These are phyloP conservation scores for Lagodon rhomboides DNA, from an alignment of 2,797 vertebrate genomes.

Conservation along the genomic window DNA sequence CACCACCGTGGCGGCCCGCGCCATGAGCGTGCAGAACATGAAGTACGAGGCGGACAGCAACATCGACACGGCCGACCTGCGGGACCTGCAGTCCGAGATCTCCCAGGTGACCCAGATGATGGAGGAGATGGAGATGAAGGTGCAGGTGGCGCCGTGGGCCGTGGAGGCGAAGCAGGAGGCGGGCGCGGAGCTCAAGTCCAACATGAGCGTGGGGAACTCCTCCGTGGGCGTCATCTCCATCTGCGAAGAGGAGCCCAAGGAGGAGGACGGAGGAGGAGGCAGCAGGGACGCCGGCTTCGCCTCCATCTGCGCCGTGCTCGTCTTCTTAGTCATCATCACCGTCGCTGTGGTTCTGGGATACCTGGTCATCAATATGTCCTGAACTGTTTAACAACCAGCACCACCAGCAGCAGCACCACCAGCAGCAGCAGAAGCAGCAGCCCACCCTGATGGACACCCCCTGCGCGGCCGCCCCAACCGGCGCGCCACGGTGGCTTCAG, in stretches of 20 bases:
- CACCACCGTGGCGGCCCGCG: slow-evolving; percentile 90
- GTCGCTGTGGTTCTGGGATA: slow-evolving; percentile 92
- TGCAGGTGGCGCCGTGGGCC: slow-evolving; percentile 96
- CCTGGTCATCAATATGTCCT: slow-evolving; percentile 94
- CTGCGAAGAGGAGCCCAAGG: slow-evolving; percentile 90
- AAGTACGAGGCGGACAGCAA: slow-evolving; percentile 91
- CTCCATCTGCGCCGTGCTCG: slow-evolving; percentile 88
- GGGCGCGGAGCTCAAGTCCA: slow-evolving; percentile 94
- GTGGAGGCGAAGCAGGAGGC: slow-evolving; percentile 95
- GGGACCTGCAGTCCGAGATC: slow-evolving; percentile 93
- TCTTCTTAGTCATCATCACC: slow-evolving; percentile 91
- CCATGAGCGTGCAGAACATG: slow-evolving; percentile 95
- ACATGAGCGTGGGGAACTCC: slow-evolving; percentile 90
- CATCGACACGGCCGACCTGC: slow-evolving; percentile 92
- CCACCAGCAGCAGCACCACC: too few species aligned
- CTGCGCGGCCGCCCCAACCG: slow-evolving; percentile 21
- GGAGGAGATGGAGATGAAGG: slow-evolving; percentile 99
- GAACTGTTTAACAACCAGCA: slow-evolving; percentile 57
- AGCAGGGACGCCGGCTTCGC: slow-evolving; percentile 73
- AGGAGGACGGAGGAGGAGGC: slow-evolving; percentile 72
- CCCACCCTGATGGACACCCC: slow-evolving; percentile 48
- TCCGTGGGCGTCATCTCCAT: slow-evolving; percentile 90
- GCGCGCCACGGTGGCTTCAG: slow-evolving; percentile 54
- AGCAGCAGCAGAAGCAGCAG: slow-evolving; percentile 24
- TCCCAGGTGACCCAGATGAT: slow-evolving; percentile 94